Base-by-base conservation (phyloP, 2,797 vertebrate genomes). In the Scolopax rusticola region DNA sequence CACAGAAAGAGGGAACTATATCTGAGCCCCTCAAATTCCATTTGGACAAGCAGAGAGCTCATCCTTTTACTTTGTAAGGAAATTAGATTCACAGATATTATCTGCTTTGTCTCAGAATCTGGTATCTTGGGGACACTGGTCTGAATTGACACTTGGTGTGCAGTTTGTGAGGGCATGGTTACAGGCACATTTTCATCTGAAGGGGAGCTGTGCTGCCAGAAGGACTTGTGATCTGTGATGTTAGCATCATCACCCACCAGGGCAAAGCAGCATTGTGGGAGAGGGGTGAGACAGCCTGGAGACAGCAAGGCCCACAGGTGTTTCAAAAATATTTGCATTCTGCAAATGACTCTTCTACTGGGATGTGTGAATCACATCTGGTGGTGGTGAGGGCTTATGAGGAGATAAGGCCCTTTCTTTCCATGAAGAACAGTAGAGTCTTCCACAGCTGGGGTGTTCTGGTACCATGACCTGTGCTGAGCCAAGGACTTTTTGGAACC, bases 291-390 rank as follows among this genome's bases (percentile, higher is more conserved):
- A 6, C 74, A 61, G 86, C 50, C 74, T 50, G 57, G 45, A 33
- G 84, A 71, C 47, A 74, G 13, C 38, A 6, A 25, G 48, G 16
- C 73, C 15, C 56, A 57, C 68, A 17, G 71, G 48, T 67, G 92
- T 82, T 74, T 95, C 82, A 89, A 38, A 53, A 79, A 23, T 90
- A 87, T 95, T 96, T 97, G 96, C 92, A 83, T 96, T 93, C 89
- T 95, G 90, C 74, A 89, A 65, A 73, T 61, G 38, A 67, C 82
- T 79, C 56, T 56, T n/a, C 60, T 54, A 5, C 86, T 59, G 96
- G 96, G 82, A 87, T 5, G 12, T 70, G 70, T 97, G 97, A 97
- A 95, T 97, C 97, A 96, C 77, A 57, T 40, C 84, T 81, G 89
- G 3, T 68, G 84, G 27, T 74, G 81, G 77, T 48, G 50, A 67